Base-by-base conservation (phyloP, 2,888 invertebrate species). In the Bimastos eiseni region DNA sequence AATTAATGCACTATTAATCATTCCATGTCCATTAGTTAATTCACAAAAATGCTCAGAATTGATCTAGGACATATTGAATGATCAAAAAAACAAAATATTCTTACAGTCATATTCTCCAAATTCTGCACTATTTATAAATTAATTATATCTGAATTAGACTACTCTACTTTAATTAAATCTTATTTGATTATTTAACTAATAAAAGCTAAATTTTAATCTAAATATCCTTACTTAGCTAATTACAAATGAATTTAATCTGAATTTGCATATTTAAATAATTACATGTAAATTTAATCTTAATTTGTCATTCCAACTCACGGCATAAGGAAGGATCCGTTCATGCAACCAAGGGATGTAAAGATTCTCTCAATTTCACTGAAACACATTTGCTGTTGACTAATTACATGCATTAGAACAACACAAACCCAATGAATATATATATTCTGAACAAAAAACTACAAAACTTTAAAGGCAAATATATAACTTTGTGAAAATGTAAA, bases 241-340 rank as follows among this genome's bases (percentile, higher is more conserved):
- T 44, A 44, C 44, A 44, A 30, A 38, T 37, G 38, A 37, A 41
- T 89, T n/a, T 83, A 90, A 88, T 89, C 24, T n/a, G 33, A 41
- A 89, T 41, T 89, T 2, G 33, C 19, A 13, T 17, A 49, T 4
- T 5, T 41, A 3, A 49, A 21, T 49, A 49, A 1, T 49, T 49
- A 49, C 49, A 49, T 30, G 30, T 37, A 38, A 36, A 38, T 89
- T n/a, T 83, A 90, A 88, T 89, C 24, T 38, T 17, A 38, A 89
- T 38, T 41, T 38, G 38, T 38, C 24, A n/a, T 89, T 89, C 83
- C 49, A 91, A 93, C 93, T 93, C 93, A 94, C 94, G 90, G 90
- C 83, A 93, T 91, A n/a, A 94, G 95, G 95, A 98, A 99, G 1
- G 98, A 98, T 11, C 96, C 97, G 95, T 98, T 99, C 83, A 98